Conservation (phyloP, 1,140 invertebrate species). For the Drosophila lini region DNA sequence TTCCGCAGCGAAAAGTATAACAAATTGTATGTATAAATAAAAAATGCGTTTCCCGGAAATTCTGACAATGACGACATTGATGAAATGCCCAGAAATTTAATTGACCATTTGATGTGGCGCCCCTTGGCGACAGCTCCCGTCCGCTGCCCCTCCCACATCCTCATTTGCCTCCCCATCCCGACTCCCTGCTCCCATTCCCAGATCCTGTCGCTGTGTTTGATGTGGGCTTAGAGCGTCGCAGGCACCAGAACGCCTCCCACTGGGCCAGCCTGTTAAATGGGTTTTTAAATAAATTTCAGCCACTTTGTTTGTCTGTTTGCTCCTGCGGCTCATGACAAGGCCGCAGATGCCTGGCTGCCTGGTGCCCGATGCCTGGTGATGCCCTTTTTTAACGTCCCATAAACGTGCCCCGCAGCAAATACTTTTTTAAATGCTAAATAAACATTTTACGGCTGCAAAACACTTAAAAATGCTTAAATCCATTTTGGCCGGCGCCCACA, state of each 20-base stretch:
- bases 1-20: slow-evolving; percentile 18
- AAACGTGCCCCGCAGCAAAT: slow-evolving; percentile 73
- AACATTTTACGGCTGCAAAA: slow-evolving; percentile 74
- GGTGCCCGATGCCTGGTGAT: slow-evolving; percentile 30
- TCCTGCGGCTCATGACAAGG: slow-evolving; percentile 42
- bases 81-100: slow-evolving; percentile 74
- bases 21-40: slow-evolving; percentile 53
- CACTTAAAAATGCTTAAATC: slow-evolving; percentile 71
- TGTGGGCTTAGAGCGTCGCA: slow-evolving; percentile 66
- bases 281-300: slow-evolving; percentile 80
- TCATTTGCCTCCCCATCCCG: not conserved
- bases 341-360: slow-evolving; percentile 25
- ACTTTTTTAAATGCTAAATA: slow-evolving; percentile 81
- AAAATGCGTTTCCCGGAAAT: slow-evolving; percentile 54
- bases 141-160: not conserved
- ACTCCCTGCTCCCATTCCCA: not conserved
- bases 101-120: slow-evolving; percentile 72
- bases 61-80: slow-evolving; percentile 65
- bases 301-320: slow-evolving; percentile 72
- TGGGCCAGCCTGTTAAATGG: slow-evolving; percentile 67
- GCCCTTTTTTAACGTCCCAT: slow-evolving; percentile 78
- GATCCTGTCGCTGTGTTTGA: slow-evolving; percentile 52
- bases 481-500: slow-evolving; percentile 29
- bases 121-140: slow-evolving; percentile 20
- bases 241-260: slow-evolving; percentile 31